Percentiles rank a stretch among this genome's conserved stretches.
Evolutionary conservation across 1,140 invertebrate genomes (phyloP).

Genomic region (Kradibia gibbosae): DNA sequence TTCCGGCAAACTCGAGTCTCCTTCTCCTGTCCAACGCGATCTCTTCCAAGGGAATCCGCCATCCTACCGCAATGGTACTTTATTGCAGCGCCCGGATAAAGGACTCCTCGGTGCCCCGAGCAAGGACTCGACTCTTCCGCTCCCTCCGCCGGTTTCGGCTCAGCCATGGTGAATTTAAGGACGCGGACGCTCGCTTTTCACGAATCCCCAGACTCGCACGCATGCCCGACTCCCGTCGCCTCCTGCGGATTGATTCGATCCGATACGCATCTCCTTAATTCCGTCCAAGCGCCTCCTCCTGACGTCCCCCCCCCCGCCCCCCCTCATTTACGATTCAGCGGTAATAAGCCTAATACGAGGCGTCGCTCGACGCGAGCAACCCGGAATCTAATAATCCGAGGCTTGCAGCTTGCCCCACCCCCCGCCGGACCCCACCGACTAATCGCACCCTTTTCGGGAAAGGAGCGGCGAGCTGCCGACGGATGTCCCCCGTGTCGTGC

Average conservation of each 20-base stretch:
- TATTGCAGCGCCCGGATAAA: conserved; percentile 2
- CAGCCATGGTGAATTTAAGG: not conserved
- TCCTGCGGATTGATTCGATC: not conserved
- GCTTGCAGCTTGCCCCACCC: too few relatives aligned
- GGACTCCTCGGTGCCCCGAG: not conserved
- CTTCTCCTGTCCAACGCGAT: not conserved
- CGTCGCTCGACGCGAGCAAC: too few relatives aligned
- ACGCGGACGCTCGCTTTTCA: too few relatives aligned
- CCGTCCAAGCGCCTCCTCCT: not conserved
- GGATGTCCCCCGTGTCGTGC: too few relatives aligned
- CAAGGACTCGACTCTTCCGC: not conserved
- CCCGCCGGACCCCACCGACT: not conserved
- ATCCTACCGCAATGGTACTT: not conserved
- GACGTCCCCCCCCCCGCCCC: too few relatives aligned
- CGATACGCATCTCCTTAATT: not conserved
- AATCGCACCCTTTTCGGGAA: not conserved
- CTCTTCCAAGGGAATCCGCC: conserved; percentile 3
- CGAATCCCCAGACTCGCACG: not conserved
- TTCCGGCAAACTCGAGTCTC: conserved; percentile 17
- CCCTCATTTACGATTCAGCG: too few relatives aligned
- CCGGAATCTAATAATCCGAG: too few relatives aligned
- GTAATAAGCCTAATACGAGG: too few relatives aligned
- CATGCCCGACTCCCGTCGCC: not conserved
- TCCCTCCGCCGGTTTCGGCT: not conserved
- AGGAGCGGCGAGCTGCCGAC: too few relatives aligned